phyloP scores from a whole-genome alignment of 2,113 vertebrate species.

The Rhabdomys dilectus region DNA sequence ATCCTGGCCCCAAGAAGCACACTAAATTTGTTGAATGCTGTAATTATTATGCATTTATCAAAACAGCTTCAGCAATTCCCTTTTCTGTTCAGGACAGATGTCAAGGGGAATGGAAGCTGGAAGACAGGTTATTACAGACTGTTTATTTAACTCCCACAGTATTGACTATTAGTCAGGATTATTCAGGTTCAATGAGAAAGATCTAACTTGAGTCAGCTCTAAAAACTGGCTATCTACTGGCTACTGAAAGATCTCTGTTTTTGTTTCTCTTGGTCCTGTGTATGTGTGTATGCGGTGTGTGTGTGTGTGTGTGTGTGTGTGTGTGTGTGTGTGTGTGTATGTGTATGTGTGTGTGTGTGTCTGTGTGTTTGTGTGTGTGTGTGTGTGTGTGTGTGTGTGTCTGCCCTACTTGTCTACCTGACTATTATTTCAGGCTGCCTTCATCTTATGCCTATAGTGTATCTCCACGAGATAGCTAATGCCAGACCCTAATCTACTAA shows the following conservation, averaged over 20 bases:
- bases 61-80: conserved; percentile 3
- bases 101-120: neutral
- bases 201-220: neutral
- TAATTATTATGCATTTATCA: neutral
- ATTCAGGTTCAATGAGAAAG: neutral
- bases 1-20: neutral
- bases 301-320: neutral
- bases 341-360: neutral
- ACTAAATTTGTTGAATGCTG: neutral
- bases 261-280: neutral
- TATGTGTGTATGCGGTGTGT: neutral
- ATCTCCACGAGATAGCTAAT: neutral
- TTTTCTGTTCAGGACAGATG: conserved; percentile 30
- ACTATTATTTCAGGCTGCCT: neutral
- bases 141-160: conserved; percentile 38
- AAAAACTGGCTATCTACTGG: neutral
- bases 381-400: neutral
- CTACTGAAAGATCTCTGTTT: conserved; percentile 2
- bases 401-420: neutral
- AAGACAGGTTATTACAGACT: conserved; percentile 40
- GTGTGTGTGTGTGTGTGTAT: neutral
- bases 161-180: conserved; percentile 16
- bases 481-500: neutral
- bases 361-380: neutral
- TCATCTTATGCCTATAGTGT: neutral